phyloP scores from a whole-genome alignment of 1,140 invertebrate species.

The Daktulosphaira vitifoliae region DNA sequence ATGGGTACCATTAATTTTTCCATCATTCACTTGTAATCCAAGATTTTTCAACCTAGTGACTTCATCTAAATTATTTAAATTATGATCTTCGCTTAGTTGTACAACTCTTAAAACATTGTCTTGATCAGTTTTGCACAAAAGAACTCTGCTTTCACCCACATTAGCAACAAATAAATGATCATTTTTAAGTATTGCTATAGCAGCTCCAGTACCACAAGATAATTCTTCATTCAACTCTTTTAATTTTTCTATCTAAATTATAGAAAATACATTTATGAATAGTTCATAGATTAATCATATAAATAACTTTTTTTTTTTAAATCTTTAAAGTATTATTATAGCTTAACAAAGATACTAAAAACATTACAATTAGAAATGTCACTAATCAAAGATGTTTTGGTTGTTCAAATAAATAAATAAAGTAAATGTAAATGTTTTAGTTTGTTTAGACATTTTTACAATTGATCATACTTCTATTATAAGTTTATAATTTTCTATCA shows the following conservation, averaged over 20 bases:
- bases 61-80: constrained; percentile 75
- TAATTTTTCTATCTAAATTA: constrained; percentile 47
- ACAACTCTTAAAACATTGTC: constrained; percentile 71
- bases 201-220: constrained; percentile 64
- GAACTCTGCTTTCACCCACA: constrained; percentile 67
- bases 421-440: too few species aligned
- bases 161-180: constrained; percentile 74
- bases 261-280: too few species aligned
- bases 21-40: constrained; percentile 53
- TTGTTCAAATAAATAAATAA: too few species aligned
- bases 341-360: too few species aligned
- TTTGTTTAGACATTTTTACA: too few species aligned
- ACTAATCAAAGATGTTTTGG: too few species aligned
- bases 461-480: too few species aligned
- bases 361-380: too few species aligned
- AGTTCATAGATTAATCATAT: too few species aligned
- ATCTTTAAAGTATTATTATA: too few species aligned
- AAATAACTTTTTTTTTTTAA: too few species aligned
- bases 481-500: too few species aligned
- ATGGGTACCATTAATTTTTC: constrained; percentile 44
- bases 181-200: constrained; percentile 65
- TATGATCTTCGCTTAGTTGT: constrained; percentile 75
- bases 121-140: constrained; percentile 70
- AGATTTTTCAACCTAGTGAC: constrained; percentile 60
- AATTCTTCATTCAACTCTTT: constrained; percentile 53